Percentiles rank a stretch among this genome's conserved stretches.
Conservation (phyloP, 2,888 invertebrate genomes). For the Luperina testacea region DNA sequence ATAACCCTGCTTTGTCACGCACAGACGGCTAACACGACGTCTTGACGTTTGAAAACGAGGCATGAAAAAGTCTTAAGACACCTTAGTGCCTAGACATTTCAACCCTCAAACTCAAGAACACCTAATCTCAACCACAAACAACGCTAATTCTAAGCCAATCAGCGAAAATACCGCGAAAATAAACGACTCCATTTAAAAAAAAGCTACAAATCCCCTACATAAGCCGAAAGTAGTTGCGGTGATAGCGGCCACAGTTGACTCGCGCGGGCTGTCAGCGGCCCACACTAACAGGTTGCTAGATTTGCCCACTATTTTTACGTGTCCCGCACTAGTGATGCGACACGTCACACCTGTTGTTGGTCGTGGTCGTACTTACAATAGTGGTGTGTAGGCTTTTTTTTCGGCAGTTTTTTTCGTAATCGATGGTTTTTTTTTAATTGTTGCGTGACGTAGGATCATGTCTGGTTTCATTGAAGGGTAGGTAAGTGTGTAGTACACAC, state of each 20-base stretch:
- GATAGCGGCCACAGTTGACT: conserved; percentile 72
- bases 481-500: too few species aligned
- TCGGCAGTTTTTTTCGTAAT: not conserved
- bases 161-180: conserved; percentile 3
- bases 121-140: not conserved
- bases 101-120: not conserved
- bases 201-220: conserved; percentile 40
- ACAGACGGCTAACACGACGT: not conserved
- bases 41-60: not conserved
- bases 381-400: conserved; percentile 21
- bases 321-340: conserved; percentile 85
- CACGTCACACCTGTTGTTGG: conserved; percentile 85
- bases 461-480: not conserved
- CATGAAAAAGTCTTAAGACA: not conserved
- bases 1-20: not conserved
- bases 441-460: not conserved
- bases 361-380: conserved; percentile 55
- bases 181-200: conserved; percentile 39
- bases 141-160: conserved; percentile 17
- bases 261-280: conserved; percentile 71
- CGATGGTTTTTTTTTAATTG: not conserved
- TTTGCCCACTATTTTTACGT: conserved; percentile 88
- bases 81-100: not conserved
- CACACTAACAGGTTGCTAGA: conserved; percentile 87
- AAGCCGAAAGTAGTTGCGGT: conserved; percentile 73